Conservation (phyloP, 2,888 invertebrate species). For the Masnerella sp. region DNA sequence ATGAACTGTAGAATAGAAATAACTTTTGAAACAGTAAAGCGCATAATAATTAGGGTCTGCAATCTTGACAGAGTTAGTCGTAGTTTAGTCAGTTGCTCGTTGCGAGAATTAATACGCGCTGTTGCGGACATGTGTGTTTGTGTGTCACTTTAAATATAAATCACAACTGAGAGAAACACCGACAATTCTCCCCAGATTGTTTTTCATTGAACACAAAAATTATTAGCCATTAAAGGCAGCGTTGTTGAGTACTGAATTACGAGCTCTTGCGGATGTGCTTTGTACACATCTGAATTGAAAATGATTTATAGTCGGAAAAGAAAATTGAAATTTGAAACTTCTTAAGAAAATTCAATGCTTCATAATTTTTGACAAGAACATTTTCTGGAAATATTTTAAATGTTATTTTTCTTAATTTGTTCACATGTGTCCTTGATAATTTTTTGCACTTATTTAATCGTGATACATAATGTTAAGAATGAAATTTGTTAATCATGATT, state of each 20-base stretch:
- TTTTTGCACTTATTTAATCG: too few relatives aligned
- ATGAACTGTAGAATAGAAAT: not conserved
- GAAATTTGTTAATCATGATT: too few relatives aligned
- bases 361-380: too few relatives aligned
- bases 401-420: too few relatives aligned
- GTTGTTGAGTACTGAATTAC: not conserved
- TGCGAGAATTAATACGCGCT: slow-evolving; percentile 24
- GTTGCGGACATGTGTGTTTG: slow-evolving; percentile 11
- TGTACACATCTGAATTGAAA: too few relatives aligned
- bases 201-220: slow-evolving; percentile 8
- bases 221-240: slow-evolving; percentile 9
- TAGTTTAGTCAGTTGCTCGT: slow-evolving; percentile 3
- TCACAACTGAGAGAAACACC: slow-evolving; percentile 9
- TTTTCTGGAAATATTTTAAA: too few relatives aligned
- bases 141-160: slow-evolving; percentile 31
- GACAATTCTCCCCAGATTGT: not conserved
- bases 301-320: too few relatives aligned
- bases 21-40: slow-evolving; percentile 10
- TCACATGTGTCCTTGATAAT: too few relatives aligned
- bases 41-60: slow-evolving; percentile 4
- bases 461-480: too few relatives aligned
- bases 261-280: not conserved
- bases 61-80: slow-evolving; percentile 20
- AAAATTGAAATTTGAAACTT: too few relatives aligned
- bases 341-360: too few relatives aligned